Base-by-base conservation (phyloP, 2,888 invertebrate species). In the Pandemis heparana region DNA sequence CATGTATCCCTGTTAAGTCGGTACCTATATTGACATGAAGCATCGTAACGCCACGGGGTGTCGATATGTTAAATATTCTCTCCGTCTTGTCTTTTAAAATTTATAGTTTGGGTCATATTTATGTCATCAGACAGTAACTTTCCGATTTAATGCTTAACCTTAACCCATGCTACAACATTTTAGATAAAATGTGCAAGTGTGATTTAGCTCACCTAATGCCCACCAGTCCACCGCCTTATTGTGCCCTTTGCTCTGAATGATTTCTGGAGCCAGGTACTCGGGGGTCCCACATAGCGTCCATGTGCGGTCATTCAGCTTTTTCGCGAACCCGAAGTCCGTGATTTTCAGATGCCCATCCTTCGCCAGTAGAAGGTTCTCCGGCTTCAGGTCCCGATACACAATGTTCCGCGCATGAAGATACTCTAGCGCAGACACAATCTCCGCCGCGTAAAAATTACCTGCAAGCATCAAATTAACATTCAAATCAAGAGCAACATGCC, bases 171-270 rank as follows among this genome's bases (percentile, higher is more conserved):
- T 32, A 1, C 48, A n/a, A 5, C 46, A 46, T 46, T 46, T 46
- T 46, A 46, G 12, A n/a, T 48, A 48, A 48, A n/a, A 48, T n/a
- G 6, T 48, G n/a, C 5, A n/a, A 48, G 5, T n/a, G 2, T n/a
- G n/a, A 53, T n/a, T 53, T 16, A 23, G 46, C 65, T 90, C 89
- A 97, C 97, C 99, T 85, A 99, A 95, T 23, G 99, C 99, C 99
- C 99, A 99, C 99, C 99, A 99, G 88, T 99, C 99, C 0, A 99
- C 99, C 8, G 99, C 99, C 88, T 98, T 98, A 88, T 99, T 99
- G 93, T 99, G 99, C 51, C 99, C 99, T 95, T 99, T 99, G 82
- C 98, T 98, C 89, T 98, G 99, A 81, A 99, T 99, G 79, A 99
- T 99, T 94, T 99, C 99, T 14, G 98, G 98, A 62, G 99, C 99